Conservation (phyloP, 1,140 invertebrate species). For the Dinothrombium tinctorium region DNA sequence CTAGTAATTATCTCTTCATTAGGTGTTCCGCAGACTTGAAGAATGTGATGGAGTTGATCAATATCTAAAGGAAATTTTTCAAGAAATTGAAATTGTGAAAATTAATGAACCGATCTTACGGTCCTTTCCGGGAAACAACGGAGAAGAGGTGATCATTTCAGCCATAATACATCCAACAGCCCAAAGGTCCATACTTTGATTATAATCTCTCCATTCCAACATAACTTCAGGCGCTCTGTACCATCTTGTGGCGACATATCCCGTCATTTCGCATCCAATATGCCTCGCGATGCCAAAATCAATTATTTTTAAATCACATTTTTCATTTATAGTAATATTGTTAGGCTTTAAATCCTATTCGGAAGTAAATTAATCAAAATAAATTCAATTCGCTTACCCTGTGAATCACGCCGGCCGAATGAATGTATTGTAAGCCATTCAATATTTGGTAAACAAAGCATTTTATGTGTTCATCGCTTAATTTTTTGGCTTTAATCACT, state of each 20-base stretch:
- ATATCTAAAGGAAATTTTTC: slow-evolving; percentile 36
- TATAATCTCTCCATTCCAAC: slow-evolving; percentile 99
- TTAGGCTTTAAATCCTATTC: slow-evolving; percentile 84
- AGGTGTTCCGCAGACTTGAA: slow-evolving; percentile 62
- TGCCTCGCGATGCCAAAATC: slow-evolving; percentile 95
- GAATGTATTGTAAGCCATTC: slow-evolving; percentile 91
- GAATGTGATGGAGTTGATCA: slow-evolving; percentile 69
- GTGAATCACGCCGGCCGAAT: slow-evolving; percentile 97
- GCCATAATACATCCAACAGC: slow-evolving; percentile 99
- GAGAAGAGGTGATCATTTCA: slow-evolving; percentile 69
- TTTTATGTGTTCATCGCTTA: slow-evolving; percentile 95
- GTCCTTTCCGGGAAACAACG: slow-evolving; percentile 88
- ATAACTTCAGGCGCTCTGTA: slow-evolving; percentile 80
- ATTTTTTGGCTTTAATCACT: slow-evolving; percentile 80
- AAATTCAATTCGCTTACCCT: slow-evolving; percentile 35
- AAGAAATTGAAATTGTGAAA: not conserved
- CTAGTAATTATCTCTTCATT: slow-evolving; percentile 54
- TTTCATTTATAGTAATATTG: slow-evolving; percentile 98
- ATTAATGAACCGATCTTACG: slow-evolving; percentile 34
- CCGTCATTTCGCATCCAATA: slow-evolving; percentile 98
- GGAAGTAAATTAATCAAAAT: not conserved
- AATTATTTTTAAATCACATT: slow-evolving; percentile 94
- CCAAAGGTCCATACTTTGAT: slow-evolving; percentile 82
- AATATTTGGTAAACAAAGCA: slow-evolving; percentile 97
- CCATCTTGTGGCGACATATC: slow-evolving; percentile 97